Evolutionary conservation across 2,113 vertebrate genomes (phyloP).

Genomic region (Acinonyx jubatus): DNA sequence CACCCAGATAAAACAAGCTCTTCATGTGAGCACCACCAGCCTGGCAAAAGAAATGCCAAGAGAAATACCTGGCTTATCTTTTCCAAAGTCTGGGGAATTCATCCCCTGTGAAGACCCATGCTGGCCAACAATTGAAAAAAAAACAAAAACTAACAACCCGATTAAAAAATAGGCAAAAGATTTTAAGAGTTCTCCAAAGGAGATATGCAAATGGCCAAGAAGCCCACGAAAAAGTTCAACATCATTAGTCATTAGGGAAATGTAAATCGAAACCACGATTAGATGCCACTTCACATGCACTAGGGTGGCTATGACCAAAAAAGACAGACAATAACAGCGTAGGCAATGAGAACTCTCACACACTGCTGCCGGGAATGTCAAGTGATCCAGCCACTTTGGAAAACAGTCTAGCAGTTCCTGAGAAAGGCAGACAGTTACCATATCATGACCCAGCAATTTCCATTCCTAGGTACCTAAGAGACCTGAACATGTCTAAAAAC

Average conservation of each 20-base stretch:
- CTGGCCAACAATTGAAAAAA: neutral
- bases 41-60: neutral
- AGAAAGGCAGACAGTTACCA: neutral
- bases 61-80: neutral
- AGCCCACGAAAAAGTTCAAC: neutral
- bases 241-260: slow-evolving; percentile 21
- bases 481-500: neutral
- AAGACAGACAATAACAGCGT: neutral
- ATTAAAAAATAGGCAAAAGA: neutral
- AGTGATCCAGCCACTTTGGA: neutral
- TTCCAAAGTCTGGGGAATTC: neutral
- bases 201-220: neutral
- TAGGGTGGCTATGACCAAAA: neutral
- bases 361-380: neutral
- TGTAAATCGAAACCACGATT: slow-evolving; percentile 13
- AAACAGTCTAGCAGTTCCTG: neutral
- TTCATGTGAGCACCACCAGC: neutral
- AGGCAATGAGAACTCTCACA: neutral
- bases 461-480: neutral
- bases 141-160: neutral
- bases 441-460: neutral
- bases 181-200: neutral
- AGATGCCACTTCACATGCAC: neutral
- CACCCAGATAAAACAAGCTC: neutral
- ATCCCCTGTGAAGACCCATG: neutral